phyloP scores from a whole-genome alignment of 2,113 vertebrate species.

The Rhynchopsitta pachyrhyncha region DNA sequence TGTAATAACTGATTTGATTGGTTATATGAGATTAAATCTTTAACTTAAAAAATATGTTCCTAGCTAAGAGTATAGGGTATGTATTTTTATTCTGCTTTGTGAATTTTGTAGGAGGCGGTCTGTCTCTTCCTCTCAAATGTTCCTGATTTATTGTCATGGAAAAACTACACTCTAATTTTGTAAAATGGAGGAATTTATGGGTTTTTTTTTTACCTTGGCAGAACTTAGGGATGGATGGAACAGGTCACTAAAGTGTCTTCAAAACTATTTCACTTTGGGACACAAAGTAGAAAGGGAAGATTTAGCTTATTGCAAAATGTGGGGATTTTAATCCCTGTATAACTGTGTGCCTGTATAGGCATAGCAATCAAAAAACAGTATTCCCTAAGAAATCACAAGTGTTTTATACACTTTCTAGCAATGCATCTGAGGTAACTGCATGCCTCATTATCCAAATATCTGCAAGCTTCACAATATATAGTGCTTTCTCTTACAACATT shows the following conservation, averaged over 20 bases:
- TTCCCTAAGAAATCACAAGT: neutral
- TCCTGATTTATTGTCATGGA: neutral
- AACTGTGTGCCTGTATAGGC: neutral
- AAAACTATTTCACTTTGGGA: neutral
- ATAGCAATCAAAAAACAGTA: neutral
- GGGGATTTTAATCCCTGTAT: neutral
- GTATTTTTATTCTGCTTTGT: neutral
- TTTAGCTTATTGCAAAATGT: neutral
- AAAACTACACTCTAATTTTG: neutral
- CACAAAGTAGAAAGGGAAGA: neutral
- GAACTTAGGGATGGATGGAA: neutral
- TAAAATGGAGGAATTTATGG: neutral
- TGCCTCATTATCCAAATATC: neutral
- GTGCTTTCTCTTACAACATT: neutral
- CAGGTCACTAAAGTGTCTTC: neutral
- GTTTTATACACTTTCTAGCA: neutral
- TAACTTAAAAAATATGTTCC: neutral
- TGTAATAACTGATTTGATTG: neutral
- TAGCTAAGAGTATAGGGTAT: neutral
- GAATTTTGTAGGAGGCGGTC: neutral
- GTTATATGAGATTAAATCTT: neutral
- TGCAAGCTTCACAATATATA: neutral
- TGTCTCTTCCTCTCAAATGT: neutral
- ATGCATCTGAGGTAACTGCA: neutral
- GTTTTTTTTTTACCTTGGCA: neutral